phyloP scores from a whole-genome alignment of 2,888 invertebrate genomes.

The Spodoptera exigua region DNA sequence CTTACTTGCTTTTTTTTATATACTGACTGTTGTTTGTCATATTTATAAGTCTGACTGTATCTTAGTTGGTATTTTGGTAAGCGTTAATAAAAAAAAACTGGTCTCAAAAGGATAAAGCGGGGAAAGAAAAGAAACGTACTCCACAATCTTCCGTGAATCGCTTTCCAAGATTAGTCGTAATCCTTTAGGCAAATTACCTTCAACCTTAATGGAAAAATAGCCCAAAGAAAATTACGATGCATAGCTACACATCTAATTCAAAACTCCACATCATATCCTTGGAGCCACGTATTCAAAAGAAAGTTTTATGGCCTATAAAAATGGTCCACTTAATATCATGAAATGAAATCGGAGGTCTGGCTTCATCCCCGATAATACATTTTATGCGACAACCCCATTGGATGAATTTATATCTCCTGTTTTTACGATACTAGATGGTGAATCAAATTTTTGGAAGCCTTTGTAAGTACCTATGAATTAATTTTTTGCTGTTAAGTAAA shows the following conservation, averaged over 20 bases:
- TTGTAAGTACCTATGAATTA: slow-evolving; percentile 3
- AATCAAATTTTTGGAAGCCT: slow-evolving; percentile 19
- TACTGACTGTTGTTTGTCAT: no score
- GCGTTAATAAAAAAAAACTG: no score
- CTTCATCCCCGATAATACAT: slow-evolving; percentile 75
- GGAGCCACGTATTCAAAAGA: slow-evolving; percentile 69
- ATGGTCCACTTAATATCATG: slow-evolving; percentile 76
- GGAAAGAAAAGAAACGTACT: no score
- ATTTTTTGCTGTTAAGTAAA: no score
- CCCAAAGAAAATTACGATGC: background rate
- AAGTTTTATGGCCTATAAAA: slow-evolving; percentile 80
- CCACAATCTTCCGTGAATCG: no score
- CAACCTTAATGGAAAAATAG: no score
- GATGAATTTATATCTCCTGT: slow-evolving; percentile 72
- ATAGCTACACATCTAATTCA: slow-evolving; percentile 10
- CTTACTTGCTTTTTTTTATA: no score
- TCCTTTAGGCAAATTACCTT: no score
- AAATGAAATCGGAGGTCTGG: slow-evolving; percentile 68
- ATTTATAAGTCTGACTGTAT: no score
- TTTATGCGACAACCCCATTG: slow-evolving; percentile 71
- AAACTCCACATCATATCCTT: slow-evolving; percentile 61
- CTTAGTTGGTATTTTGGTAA: no score
- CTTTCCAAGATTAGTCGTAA: no score
- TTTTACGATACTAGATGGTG: slow-evolving; percentile 59
- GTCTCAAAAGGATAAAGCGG: no score